These are phyloP conservation scores for Pemphredon lugubris DNA, from an alignment of 2,888 invertebrate species.

Conservation along the genomic window DNA sequence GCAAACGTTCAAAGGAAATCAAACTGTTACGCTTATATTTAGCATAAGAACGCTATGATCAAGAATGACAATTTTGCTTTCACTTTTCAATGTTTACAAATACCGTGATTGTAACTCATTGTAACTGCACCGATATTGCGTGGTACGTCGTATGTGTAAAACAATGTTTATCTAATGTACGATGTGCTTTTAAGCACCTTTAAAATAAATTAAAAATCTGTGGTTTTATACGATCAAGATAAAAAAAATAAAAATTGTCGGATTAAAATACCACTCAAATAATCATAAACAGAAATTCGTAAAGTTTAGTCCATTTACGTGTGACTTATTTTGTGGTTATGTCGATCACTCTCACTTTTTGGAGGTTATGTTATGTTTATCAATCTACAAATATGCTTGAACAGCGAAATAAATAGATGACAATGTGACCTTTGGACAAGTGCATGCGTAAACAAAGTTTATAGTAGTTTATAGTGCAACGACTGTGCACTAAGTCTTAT, in stretches of 20 bases:
- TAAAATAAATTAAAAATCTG: background rate
- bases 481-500: conserved; percentile 12
- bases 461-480: conserved; percentile 5
- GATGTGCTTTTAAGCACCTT: background rate
- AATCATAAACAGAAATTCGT: background rate
- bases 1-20: too few species aligned
- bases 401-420: conserved; percentile 30
- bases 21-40: too few species aligned
- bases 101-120: background rate
- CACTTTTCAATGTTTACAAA: conserved; percentile 15
- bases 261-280: background rate
- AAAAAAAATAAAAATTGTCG: background rate
- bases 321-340: conserved; percentile 31
- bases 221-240: background rate
- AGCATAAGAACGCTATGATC: too few species aligned
- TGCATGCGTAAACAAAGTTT: conserved; percentile 25
- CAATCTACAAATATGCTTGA: conserved; percentile 15
- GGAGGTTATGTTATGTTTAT: conserved; percentile 52
- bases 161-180: background rate
- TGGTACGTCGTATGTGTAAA: conserved; percentile 8
- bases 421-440: conserved; percentile 53
- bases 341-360: background rate
- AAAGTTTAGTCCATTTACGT: background rate
- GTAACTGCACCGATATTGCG: conserved; percentile 3
- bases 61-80: background rate